Conservation (phyloP, 2,888 invertebrate genomes). For the Drosophila tripunctata region DNA sequence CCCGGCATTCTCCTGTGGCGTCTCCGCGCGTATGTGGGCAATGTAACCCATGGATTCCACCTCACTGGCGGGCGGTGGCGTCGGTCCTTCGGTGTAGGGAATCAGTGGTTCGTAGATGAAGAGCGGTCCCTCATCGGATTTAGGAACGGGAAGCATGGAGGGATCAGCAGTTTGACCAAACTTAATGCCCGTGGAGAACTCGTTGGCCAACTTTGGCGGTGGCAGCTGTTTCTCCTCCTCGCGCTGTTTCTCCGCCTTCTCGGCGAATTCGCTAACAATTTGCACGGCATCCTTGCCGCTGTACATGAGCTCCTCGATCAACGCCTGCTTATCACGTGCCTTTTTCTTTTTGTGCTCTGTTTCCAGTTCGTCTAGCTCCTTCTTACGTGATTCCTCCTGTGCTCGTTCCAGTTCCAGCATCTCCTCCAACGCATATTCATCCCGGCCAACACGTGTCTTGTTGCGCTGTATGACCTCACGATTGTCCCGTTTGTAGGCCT, state of each 20-base stretch:
- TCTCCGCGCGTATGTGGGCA: conserved; percentile 90
- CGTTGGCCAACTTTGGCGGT: conserved; percentile 85
- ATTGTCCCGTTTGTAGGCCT: conserved; percentile 95
- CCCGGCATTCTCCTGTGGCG: conserved; percentile 91
- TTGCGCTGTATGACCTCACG: conserved; percentile 92
- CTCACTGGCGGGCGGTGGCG: conserved; percentile 87
- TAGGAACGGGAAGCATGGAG: conserved; percentile 88
- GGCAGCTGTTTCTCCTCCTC: conserved; percentile 85
- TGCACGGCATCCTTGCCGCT: conserved; percentile 95
- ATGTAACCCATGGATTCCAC: conserved; percentile 89
- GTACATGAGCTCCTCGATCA: conserved; percentile 98
- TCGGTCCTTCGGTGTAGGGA: conserved; percentile 90
- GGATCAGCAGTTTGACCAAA: conserved; percentile 88
- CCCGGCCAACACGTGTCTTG: conserved; percentile 90
- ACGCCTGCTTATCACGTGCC: conserved; percentile 93
- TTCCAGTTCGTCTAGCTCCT: conserved; percentile 88
- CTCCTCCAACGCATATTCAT: conserved; percentile 94
- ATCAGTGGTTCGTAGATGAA: conserved; percentile 88
- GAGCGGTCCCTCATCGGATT: conserved; percentile 90
- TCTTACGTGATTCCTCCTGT: conserved; percentile 89
- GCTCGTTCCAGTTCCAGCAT: conserved; percentile 92
- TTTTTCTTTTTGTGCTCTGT: conserved; percentile 91
- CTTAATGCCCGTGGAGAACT: conserved; percentile 94
- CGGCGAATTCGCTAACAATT: conserved; percentile 92
- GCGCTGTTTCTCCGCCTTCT: conserved; percentile 88